Evolutionary conservation across 2,113 vertebrate species (phyloP), one percentile per base, ranked within the genome.

Genomic region (Carassius carassius): DNA sequence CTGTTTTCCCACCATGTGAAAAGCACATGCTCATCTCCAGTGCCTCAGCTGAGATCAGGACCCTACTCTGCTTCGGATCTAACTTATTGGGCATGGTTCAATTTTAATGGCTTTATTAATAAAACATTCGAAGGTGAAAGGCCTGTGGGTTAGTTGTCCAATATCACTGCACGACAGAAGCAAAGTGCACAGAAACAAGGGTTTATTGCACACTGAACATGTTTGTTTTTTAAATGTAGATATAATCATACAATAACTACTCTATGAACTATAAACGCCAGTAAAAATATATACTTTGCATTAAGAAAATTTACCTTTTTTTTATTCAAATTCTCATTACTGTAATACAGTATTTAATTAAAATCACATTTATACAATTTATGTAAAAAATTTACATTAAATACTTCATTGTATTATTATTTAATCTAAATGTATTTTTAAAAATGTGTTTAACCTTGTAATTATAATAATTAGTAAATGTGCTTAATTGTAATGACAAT

Each of bases 41-140:
- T 93, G 92, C 92, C 93, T 91, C 89, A 90, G 91, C 92, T 90
- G 91, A 90, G 85, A 90, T 72, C 89, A 92, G 85, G 91, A 92
- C 92, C 91, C 89, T 92, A 91, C 90, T 90, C 90, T 78, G 91
- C 92, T 94, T 93, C 92, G 93, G 91, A 93, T 93, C 92, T 93
- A 92, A 93, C 91, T 90, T 93, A 93, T 82, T 89, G 92, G 93
- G 94, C 94, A 95, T 94, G 94, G 92, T 91, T 94, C 91, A 90
- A 91, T 95, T 94, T 94, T 94, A 94, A 93, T 92, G 92, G 93
- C 93, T 95, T 95, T 94, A 92, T 93, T 93, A 93, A 94, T 89
- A 94, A 94, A 92, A 91, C 89, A 88, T 93, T 93, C 90, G 92
- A 93, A 93, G 89, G 87, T 93, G 89, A 88, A 75, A 47, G 14